Percentiles rank a stretch among this genome's conserved stretches.
These are phyloP conservation scores for Ophion costatus DNA, from an alignment of 2,888 invertebrate genomes.

Conservation along the genomic window DNA sequence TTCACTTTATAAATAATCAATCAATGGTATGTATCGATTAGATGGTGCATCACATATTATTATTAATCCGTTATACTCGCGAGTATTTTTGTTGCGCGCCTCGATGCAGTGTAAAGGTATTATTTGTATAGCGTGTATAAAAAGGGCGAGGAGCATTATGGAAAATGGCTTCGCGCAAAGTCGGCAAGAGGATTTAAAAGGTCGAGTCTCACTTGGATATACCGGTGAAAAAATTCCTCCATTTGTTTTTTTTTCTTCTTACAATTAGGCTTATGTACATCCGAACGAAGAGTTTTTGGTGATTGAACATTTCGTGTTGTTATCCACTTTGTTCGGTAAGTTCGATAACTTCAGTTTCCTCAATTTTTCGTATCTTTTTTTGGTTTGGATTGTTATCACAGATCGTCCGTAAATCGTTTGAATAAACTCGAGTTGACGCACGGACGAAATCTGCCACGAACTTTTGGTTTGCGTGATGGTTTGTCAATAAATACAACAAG, in stretches of 20 bases:
- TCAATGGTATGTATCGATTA: conserved; percentile 69
- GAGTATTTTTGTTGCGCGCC: conserved; percentile 20
- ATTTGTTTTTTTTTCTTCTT: conserved; percentile 20
- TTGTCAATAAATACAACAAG: conserved; percentile 50
- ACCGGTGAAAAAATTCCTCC: conserved; percentile 42
- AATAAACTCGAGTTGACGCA: neutral
- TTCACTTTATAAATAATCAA: conserved; percentile 76
- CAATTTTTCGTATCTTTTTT: conserved; percentile 32
- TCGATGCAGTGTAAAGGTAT: conserved; percentile 73
- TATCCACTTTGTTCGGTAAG: conserved; percentile 4
- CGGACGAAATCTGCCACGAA: conserved; percentile 48
- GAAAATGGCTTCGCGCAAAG: conserved; percentile 42
- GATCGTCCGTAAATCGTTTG: conserved; percentile 42
- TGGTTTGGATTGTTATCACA: conserved; percentile 54
- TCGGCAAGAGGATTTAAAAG: conserved; percentile 36
- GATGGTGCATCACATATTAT: conserved; percentile 65
- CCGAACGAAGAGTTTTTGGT: conserved; percentile 55
- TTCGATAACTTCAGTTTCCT: conserved; percentile 27
- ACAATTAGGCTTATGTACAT: conserved; percentile 49
- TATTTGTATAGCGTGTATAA: neutral
- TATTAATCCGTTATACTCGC: conserved; percentile 24
- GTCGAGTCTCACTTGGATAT: conserved; percentile 50
- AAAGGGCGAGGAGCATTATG: conserved; percentile 64
- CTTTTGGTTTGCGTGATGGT: conserved; percentile 50
- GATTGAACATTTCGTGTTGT: conserved; percentile 38